Evolutionary conservation across 1,140 invertebrate species (phyloP).

Genomic region (Temnothorax nylanderi): DNA sequence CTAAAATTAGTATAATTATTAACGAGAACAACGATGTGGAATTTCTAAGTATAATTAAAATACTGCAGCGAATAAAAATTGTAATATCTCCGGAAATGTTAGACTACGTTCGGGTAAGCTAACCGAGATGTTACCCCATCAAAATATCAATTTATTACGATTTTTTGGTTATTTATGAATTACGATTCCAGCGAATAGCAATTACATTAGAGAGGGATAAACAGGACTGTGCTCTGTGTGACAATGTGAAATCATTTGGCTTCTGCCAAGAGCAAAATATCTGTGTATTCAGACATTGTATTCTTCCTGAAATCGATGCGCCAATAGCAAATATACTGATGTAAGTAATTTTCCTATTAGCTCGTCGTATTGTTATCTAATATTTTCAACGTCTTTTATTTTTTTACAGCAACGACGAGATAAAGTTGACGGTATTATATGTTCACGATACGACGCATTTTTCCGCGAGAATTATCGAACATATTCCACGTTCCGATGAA

Average conservation of each 20-base stretch:
- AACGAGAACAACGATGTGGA: conserved; percentile 81
- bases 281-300: conserved; percentile 79
- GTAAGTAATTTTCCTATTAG: conserved; percentile 66
- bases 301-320: conserved; percentile 76
- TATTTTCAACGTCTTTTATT: conserved; percentile 24
- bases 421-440: conserved; percentile 75
- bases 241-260: conserved; percentile 81
- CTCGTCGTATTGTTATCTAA: conserved; percentile 11
- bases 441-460: conserved; percentile 80
- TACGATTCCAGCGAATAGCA: conserved; percentile 72
- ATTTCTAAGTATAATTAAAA: conserved; percentile 77
- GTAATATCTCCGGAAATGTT: conserved; percentile 68
- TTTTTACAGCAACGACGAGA: conserved; percentile 76
- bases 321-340: conserved; percentile 74
- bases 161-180: conserved; percentile 26
- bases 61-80: conserved; percentile 78
- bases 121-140: conserved; percentile 8
- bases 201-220: conserved; percentile 77
- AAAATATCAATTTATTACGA: neutral
- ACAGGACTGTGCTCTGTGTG: conserved; percentile 76
- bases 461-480: conserved; percentile 79
- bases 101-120: conserved; percentile 71
- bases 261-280: conserved; percentile 74
- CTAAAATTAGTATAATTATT: conserved; percentile 78
- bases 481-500: conserved; percentile 48